Conservation (phyloP, 2,797 vertebrate genomes). For the Bradypodion pumilum region DNA sequence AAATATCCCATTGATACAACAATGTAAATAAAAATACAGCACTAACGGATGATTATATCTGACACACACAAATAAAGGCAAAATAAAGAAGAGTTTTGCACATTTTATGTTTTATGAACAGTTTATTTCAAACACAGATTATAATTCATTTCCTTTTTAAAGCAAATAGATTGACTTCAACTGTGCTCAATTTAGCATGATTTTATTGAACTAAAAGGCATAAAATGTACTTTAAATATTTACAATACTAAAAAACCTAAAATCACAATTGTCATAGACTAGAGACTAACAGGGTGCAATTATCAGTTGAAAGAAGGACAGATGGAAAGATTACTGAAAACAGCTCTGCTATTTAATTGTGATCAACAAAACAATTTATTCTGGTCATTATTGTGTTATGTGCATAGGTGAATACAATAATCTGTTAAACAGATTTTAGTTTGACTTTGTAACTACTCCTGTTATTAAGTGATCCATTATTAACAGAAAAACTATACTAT, state of each 20-base stretch:
- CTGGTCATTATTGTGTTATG: conserved; percentile 29
- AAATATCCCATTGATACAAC: neutral
- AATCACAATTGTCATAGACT: neutral
- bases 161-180: neutral
- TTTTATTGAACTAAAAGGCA: conserved; percentile 12
- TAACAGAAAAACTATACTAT: neutral
- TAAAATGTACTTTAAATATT: conserved; percentile 36
- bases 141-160: conserved; percentile 28
- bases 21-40: neutral
- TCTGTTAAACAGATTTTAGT: conserved; percentile 55
- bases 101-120: conserved; percentile 1
- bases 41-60: too few species aligned
- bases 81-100: neutral
- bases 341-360: conserved; percentile 58
- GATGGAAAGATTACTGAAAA: conserved; percentile 46
- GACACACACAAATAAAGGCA: neutral
- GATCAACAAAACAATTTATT: neutral
- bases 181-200: conserved; percentile 41
- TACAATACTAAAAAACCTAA: conserved; percentile 35
- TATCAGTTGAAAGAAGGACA: conserved; percentile 35
- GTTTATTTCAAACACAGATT: neutral
- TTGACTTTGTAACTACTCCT: neutral
- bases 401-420: neutral
- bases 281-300: conserved; percentile 24
- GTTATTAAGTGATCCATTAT: neutral